phyloP scores from a whole-genome alignment of 2,797 vertebrate genomes.

The Podarcis siculus region DNA sequence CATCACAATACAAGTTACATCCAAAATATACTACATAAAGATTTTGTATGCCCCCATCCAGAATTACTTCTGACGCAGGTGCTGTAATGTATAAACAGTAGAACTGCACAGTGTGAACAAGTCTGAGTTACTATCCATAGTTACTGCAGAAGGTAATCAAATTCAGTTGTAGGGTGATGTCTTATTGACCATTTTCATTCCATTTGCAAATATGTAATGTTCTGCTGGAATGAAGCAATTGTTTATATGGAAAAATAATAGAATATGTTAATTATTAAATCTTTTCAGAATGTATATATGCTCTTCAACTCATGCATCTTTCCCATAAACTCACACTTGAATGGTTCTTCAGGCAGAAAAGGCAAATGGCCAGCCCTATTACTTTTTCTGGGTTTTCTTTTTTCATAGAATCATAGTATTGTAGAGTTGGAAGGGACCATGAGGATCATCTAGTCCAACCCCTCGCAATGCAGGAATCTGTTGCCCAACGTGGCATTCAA shows the following conservation, averaged over 20 bases:
- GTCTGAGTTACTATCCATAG: conserved; percentile 49
- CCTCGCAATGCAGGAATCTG: no score
- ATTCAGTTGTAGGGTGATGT: conserved; percentile 20
- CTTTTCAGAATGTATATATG: conserved; percentile 6
- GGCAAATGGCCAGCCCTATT: not conserved
- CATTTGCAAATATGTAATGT: conserved; percentile 3
- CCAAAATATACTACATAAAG: not conserved
- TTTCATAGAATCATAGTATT: not conserved
- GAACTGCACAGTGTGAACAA: conserved; percentile 43
- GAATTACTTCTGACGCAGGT: not conserved
- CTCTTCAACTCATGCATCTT: not conserved
- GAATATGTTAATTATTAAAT: not conserved
- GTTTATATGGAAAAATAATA: not conserved
- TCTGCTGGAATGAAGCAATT: conserved; percentile 2
- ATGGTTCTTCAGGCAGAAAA: not conserved
- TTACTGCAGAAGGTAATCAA: not conserved
- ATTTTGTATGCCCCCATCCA: not conserved
- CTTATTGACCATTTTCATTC: conserved; percentile 29
- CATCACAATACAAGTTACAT: not conserved
- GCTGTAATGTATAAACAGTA: not conserved
- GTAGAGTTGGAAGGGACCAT: no score
- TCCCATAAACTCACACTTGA: not conserved
- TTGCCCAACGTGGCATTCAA: no score
- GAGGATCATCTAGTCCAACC: no score
- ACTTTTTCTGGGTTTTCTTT: not conserved